Evolutionary conservation across 2,113 vertebrate genomes (phyloP).

Genomic region (Spilogale gracilis): DNA sequence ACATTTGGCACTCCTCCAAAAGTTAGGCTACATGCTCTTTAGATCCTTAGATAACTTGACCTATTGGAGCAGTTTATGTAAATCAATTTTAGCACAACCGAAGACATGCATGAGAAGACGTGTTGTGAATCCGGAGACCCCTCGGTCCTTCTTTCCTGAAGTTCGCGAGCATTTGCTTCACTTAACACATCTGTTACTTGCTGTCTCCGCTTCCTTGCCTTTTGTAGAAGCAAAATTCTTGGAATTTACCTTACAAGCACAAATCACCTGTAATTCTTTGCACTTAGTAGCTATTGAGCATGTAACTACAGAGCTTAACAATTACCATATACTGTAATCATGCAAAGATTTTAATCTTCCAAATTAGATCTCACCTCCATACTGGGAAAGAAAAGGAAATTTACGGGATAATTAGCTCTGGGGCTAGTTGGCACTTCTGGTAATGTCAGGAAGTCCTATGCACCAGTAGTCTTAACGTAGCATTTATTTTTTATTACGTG

Average conservation of each 20-base stretch:
- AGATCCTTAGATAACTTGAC: conserved; percentile 6
- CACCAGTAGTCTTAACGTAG: neutral
- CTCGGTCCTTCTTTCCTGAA: conserved; percentile 22
- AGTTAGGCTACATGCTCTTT: neutral
- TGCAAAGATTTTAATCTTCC: conserved; percentile 80
- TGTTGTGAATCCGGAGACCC: neutral
- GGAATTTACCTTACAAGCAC: conserved; percentile 74
- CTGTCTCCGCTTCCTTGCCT: conserved; percentile 54
- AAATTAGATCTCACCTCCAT: conserved; percentile 75
- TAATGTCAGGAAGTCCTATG: conserved; percentile 47
- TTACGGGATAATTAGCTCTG: conserved; percentile 65
- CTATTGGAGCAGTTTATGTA: neutral
- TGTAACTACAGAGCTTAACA: conserved; percentile 74
- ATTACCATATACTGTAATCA: conserved; percentile 71
- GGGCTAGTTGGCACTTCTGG: neutral
- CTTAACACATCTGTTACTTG: conserved; percentile 31
- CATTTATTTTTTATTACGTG: conserved; percentile 33
- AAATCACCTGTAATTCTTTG: conserved; percentile 79
- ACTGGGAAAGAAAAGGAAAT: conserved; percentile 62
- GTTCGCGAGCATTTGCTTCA: neutral
- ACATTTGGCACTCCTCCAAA: neutral
- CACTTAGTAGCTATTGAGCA: conserved; percentile 66
- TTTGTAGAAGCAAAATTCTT: conserved; percentile 73
- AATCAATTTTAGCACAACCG: conserved; percentile 11
- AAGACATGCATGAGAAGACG: neutral